Base-by-base conservation (phyloP, 2,113 vertebrate genomes). In the Pristiophorus japonicus region DNA sequence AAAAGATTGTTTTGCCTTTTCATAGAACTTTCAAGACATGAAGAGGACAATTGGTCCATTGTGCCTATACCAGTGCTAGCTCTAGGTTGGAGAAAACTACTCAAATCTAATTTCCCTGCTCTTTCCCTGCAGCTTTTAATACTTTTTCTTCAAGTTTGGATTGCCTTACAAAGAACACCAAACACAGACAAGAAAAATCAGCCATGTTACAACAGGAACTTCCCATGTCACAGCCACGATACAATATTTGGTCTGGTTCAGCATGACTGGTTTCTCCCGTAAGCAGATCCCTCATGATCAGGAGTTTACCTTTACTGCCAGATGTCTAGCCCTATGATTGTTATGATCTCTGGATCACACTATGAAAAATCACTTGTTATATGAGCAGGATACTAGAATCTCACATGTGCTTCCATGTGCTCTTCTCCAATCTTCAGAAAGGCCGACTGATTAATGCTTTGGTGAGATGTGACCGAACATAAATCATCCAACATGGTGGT, bases 401-500 rank as follows among this genome's bases (percentile, higher is more conserved):
- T 55, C 47, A 51, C 2, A 0, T 63, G 30, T 92, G n/a, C 18
- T 92, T 11, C 34, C 2, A 0, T 63, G 30, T 92, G n/a, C 18
- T 92, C 27, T 55, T 59, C 85, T 59, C 51, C 85, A 59, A 6
- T 22, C 42, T 85, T 85, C 42, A 3, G 38, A 81, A 47, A 30
- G 4, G 27, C n/a, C 1, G 14, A 81, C 3, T 34, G 27, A 59
- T 27, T 47, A 88, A 12, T 0, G 20, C 38, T 94, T 45, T 38
- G 45, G 62, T n/a, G 62, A 67, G 91, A 67, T 24, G 65, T 70
- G n/a, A 70, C 92, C 65, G 11, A 94, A 94, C 22, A 94, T 94
- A 47, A 30, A 94, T 66, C 16, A 63, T 38, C n/a, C 55, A 30
- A 87, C 20, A 27, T 30, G 4, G 30, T 90, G 51, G 51, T n/a